Evolutionary conservation across 2,113 vertebrate genomes (phyloP).

Genomic region (Butorides virescens): DNA sequence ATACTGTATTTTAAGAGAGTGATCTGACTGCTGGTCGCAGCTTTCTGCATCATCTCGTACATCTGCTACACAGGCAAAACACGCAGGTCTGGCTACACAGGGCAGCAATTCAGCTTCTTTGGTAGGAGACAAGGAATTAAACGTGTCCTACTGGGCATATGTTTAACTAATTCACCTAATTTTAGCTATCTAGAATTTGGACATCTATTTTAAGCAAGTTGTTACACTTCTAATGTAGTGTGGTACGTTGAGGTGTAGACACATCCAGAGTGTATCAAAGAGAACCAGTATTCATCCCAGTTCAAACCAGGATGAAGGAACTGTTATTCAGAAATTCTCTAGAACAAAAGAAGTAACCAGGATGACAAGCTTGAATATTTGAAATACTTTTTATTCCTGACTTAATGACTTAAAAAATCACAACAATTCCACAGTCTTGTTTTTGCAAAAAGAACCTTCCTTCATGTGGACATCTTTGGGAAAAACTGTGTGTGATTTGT

Average conservation of each 20-base stretch:
- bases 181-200: neutral
- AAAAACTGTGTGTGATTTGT: neutral
- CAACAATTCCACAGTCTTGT: neutral
- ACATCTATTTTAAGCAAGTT: neutral
- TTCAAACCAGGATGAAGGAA: neutral
- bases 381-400: neutral
- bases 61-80: neutral
- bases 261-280: neutral
- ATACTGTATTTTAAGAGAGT: neutral
- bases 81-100: neutral
- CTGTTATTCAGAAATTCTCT: neutral
- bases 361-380: neutral
- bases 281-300: neutral
- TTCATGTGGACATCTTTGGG: neutral
- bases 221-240: neutral
- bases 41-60: neutral
- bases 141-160: neutral
- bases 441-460: neutral
- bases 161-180: neutral
- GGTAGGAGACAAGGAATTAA: neutral
- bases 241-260: neutral
- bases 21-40: neutral
- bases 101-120: neutral
- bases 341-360: neutral
- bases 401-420: neutral